Percentiles rank a stretch among this genome's conserved stretches.
Evolutionary conservation across 2,888 invertebrate genomes (phyloP).

Genomic region (Cryptocheilus praepositus): DNA sequence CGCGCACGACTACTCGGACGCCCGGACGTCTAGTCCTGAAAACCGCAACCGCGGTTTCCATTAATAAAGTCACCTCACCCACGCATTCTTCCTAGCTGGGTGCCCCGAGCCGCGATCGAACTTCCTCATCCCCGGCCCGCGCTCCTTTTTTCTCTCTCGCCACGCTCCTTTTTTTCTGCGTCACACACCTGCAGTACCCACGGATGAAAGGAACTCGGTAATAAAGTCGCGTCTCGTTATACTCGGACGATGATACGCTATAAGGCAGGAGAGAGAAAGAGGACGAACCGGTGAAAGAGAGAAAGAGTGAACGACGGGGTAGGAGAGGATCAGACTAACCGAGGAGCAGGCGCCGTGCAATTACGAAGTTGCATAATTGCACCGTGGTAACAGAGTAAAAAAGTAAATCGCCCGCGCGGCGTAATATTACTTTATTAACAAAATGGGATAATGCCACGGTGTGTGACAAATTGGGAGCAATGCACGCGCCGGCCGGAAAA

Average conservation of each 20-base stretch:
- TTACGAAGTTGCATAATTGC: conserved; percentile 65
- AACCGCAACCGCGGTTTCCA: too few relatives aligned
- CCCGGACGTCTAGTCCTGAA: background rate
- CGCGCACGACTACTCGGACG: background rate
- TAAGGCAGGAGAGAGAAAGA: background rate
- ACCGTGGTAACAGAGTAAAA: conserved; percentile 53
- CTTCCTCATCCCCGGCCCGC: too few relatives aligned
- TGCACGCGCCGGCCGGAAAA: conserved; percentile 65
- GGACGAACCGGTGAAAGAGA: background rate
- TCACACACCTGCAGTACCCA: conserved; percentile 33
- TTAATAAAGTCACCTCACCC: too few relatives aligned
- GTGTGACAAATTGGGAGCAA: conserved; percentile 75
- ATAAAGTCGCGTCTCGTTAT: conserved; percentile 56
- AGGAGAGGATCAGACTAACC: conserved; percentile 6
- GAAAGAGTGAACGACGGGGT: background rate
- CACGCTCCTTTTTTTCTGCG: conserved; percentile 18
- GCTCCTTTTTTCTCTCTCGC: too few relatives aligned
- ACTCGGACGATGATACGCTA: conserved; percentile 39
- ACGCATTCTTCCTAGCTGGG: too few relatives aligned
- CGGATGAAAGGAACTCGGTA: conserved; percentile 42
- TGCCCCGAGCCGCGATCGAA: too few relatives aligned
- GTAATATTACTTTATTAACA: conserved; percentile 71
- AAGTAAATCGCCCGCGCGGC: conserved; percentile 55
- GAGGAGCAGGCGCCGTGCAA: conserved; percentile 53
- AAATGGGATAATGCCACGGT: conserved; percentile 73